Evolutionary conservation across 2,797 vertebrate species (phyloP).

Genomic region (Sebastes paucispinis): DNA sequence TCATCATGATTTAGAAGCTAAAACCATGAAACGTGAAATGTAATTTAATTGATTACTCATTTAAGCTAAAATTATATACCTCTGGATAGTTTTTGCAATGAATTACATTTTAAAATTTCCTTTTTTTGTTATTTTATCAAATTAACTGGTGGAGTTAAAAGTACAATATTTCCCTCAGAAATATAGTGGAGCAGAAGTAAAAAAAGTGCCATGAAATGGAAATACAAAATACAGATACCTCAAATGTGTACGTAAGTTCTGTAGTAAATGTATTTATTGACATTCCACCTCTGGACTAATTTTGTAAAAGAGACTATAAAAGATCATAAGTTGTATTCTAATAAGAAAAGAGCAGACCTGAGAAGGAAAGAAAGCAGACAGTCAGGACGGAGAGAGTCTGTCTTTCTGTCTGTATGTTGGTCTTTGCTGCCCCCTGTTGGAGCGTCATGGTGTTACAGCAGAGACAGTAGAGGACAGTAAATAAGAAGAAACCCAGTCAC

Average conservation of each 20-base stretch:
- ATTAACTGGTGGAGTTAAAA: neutral
- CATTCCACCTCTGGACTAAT: neutral
- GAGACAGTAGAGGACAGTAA: neutral
- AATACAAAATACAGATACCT: neutral
- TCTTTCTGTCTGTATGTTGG: slow-evolving; percentile 27
- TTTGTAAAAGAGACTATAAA: neutral
- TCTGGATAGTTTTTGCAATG: neutral
- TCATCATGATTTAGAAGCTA: neutral
- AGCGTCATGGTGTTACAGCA: neutral
- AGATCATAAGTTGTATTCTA: neutral
- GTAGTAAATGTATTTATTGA: neutral
- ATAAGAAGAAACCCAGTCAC: slow-evolving; percentile 21
- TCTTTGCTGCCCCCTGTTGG: slow-evolving; percentile 67
- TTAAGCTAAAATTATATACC: neutral
- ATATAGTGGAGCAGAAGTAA: neutral
- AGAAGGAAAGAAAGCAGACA: neutral
- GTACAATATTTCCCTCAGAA: neutral
- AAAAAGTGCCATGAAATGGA: neutral
- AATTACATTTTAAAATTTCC: neutral
- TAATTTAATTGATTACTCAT: neutral
- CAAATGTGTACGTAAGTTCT: neutral
- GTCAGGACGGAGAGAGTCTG: neutral
- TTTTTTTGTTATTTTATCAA: neutral
- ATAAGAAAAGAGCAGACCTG: neutral
- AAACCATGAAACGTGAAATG: neutral